A percentile compares a stretch with the other conserved stretches of the same genome.
These are phyloP conservation scores for Aix galericulata DNA, from an alignment of 2,113 vertebrate genomes.

Conservation along the genomic window DNA sequence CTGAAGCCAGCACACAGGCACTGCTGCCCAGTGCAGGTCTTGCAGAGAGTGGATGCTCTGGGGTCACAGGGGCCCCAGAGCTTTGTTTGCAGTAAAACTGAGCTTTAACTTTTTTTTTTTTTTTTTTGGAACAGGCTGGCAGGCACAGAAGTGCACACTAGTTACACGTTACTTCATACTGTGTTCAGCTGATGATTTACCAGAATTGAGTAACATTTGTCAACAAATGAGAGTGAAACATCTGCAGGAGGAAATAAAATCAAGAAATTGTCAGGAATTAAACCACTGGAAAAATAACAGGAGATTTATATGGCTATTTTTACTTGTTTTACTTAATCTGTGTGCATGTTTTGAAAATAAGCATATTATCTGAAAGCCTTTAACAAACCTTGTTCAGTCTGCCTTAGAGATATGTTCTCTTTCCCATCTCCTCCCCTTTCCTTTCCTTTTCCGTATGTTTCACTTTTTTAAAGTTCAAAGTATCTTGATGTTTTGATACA, in stretches of 20 bases:
- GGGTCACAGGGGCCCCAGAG: background rate
- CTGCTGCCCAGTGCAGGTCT: background rate
- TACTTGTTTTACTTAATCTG: background rate
- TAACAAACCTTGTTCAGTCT: background rate
- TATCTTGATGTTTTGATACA: background rate
- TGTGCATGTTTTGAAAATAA: background rate
- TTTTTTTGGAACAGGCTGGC: background rate
- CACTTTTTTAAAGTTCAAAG: background rate
- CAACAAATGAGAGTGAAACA: constrained; percentile 39
- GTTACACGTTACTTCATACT: constrained; percentile 24
- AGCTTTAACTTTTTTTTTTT: constrained; percentile 1
- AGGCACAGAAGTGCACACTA: background rate
- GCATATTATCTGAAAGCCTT: background rate
- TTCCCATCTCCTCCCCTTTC: background rate
- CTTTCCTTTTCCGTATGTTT: background rate
- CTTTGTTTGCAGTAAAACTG: constrained; percentile 52
- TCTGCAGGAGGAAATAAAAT: background rate
- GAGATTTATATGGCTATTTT: background rate
- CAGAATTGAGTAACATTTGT: constrained; percentile 54
- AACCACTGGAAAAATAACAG: background rate
- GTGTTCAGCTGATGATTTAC: constrained; percentile 37
- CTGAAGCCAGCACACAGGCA: background rate
- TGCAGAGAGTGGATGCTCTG: background rate
- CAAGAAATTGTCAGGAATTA: background rate
- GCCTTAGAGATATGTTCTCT: background rate